These are phyloP conservation scores for Uloborus diversus DNA, from an alignment of 1,140 invertebrate genomes.

Conservation along the genomic window DNA sequence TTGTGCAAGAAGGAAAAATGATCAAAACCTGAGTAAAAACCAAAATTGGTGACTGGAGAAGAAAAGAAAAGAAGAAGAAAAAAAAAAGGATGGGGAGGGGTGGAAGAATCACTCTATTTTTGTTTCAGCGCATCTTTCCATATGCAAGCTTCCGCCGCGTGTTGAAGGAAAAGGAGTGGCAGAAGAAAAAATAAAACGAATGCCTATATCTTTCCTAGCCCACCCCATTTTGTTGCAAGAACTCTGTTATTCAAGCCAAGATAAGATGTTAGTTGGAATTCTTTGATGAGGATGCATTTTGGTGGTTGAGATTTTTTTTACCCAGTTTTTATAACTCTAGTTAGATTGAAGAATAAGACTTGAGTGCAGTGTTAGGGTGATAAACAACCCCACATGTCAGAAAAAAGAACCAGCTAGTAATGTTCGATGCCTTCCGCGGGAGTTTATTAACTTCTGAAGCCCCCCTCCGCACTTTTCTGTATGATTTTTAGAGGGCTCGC, in stretches of 20 bases:
- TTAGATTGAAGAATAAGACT: neutral
- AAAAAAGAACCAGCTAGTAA: too few species aligned
- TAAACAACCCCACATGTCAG: conserved; percentile 25
- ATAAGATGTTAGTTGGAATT: conserved; percentile 12
- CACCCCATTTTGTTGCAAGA: neutral
- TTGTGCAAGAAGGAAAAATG: neutral
- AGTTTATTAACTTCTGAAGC: conserved; percentile 38
- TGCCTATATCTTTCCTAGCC: neutral
- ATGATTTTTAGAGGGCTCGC: neutral
- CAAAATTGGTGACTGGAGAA: too few species aligned
- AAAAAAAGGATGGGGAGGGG: neutral
- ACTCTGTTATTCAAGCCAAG: conserved; percentile 5
- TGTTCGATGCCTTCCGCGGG: conserved; percentile 2
- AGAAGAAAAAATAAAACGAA: conserved; percentile 28
- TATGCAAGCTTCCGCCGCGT: conserved; percentile 32
- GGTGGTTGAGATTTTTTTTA: conserved; percentile 22
- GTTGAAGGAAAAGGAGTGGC: conserved; percentile 23
- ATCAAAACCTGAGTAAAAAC: neutral
- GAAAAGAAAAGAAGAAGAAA: neutral
- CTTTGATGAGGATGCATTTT: conserved; percentile 36
- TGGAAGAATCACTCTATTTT: too few species aligned
- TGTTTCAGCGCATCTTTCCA: neutral
- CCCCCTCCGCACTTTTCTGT: neutral
- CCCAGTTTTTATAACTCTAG: too few species aligned
- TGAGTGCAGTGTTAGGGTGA: neutral